Conservation (phyloP, 1,140 invertebrate genomes). For the Uloborus diversus region DNA sequence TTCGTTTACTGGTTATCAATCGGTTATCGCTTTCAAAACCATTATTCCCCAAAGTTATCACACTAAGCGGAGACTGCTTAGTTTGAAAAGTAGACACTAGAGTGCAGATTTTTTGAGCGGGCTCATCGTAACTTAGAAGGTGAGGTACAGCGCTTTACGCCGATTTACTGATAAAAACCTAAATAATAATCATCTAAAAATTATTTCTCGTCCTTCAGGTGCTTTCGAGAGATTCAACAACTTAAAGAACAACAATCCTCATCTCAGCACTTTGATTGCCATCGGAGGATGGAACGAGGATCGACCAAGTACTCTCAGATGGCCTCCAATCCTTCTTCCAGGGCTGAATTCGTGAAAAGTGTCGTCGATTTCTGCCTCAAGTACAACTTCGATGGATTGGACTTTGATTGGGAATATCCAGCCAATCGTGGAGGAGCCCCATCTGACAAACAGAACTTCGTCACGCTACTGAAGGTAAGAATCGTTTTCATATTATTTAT, state of each 20-base stretch:
- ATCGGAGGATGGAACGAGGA: constrained; percentile 89
- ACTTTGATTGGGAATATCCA: constrained; percentile 85
- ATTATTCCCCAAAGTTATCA: too few relatives aligned
- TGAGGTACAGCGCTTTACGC: too few relatives aligned
- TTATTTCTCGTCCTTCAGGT: constrained; percentile 38
- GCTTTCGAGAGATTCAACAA: constrained; percentile 61
- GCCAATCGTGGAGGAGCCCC: constrained; percentile 62
- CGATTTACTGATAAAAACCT: too few relatives aligned
- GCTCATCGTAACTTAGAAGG: too few relatives aligned
- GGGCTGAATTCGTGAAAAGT: constrained; percentile 63
- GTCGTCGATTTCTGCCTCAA: constrained; percentile 70
- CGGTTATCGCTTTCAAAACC: too few relatives aligned
- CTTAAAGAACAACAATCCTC: constrained; percentile 71
- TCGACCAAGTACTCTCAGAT: constrained; percentile 80
- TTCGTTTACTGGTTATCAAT: too few relatives aligned
- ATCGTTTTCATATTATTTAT: too few relatives aligned
- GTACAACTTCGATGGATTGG: constrained; percentile 84
- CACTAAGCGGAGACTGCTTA: too few relatives aligned
- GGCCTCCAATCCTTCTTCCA: constrained; percentile 70
- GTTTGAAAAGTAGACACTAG: too few relatives aligned
- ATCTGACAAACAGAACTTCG: constrained; percentile 72
- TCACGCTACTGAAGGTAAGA: constrained; percentile 75
- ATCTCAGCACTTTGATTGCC: constrained; percentile 74
- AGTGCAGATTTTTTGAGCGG: too few relatives aligned
- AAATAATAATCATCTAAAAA: too few relatives aligned